Base-by-base conservation (phyloP, 2,797 vertebrate genomes). In the Chromis chromis region DNA sequence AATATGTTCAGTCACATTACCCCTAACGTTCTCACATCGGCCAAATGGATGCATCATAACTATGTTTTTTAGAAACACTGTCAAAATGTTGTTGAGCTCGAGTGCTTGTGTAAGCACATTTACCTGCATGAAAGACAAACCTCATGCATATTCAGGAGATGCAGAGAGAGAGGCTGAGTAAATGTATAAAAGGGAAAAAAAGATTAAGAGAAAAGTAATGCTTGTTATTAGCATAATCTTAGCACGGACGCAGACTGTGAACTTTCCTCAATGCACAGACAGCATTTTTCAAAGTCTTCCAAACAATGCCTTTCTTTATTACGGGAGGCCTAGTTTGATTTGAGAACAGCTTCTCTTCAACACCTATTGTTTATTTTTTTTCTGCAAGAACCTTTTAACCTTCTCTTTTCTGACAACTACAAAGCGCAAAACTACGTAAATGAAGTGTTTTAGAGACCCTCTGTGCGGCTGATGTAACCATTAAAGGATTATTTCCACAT, bases 101-200 rank as follows among this genome's bases (percentile, higher is more conserved):
- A 79, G 44, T 31, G 25, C 54, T 75, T 81, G 58, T 60, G 52
- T 69, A 72, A 81, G 81, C 66, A 70, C 70, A 60, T 83, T 87
- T 88, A 81, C 81, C 68, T 74, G 59, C 65, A 6, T 61, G 64
- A 54, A 61, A 76, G 69, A 80, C 46, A 64, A 78, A 74, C 59
- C 65, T 80, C 76, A 88, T 89, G 76, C 83, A 92, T 91, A 92
- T 89, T 88, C 70, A 89, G 49, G 62, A 79, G 46, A 69, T 57
- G 48, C 24, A 46, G 64, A 62, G 57, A 62, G 46, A 49, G 59
- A 46, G 11, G 48, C 19, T 50, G 21, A 59, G 59, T 54, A 46
- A 70, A 70, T 57, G 42, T 13, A 36, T 36, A 36, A 1, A 60
- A 76, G 21, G 13, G 55, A 56, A 55, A 71, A 64, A 64, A 19